Evolutionary conservation across 2,113 vertebrate genomes (phyloP).

Genomic region (Passer domesticus): DNA sequence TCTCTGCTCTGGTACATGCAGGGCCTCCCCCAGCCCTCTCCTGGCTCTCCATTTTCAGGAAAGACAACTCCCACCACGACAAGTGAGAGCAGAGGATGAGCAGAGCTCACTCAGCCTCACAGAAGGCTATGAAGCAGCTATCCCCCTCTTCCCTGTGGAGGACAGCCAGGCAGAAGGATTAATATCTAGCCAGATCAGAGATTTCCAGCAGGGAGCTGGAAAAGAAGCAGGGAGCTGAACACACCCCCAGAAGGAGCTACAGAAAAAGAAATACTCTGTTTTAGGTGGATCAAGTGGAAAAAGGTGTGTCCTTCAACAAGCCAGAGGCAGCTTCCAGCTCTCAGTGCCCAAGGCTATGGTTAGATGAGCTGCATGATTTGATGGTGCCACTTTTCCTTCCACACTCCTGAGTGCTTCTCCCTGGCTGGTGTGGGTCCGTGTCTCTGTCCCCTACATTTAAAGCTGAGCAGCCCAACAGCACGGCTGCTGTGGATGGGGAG

Average conservation of each 20-base stretch:
- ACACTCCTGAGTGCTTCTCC: rapidly evolving
- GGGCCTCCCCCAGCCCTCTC: not conserved
- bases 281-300: not conserved
- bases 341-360: not conserved
- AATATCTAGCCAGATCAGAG: not conserved
- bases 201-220: not conserved
- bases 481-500: rapidly evolving
- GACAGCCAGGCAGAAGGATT: not conserved
- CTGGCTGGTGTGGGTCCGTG: not conserved
- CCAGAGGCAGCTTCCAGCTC: not conserved
- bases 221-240: not conserved
- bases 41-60: not conserved
- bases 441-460: not conserved
- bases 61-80: not conserved
- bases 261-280: not conserved
- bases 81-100: not conserved
- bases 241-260: not conserved
- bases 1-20: not conserved
- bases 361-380: rapidly evolving
- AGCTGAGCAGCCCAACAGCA: not conserved
- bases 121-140: not conserved
- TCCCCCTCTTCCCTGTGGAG: not conserved
- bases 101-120: not conserved
- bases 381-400: not conserved
- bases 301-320: not conserved